Conservation (phyloP, 64 coral and sea anemone genomes). For the Stylophora pistillata region DNA sequence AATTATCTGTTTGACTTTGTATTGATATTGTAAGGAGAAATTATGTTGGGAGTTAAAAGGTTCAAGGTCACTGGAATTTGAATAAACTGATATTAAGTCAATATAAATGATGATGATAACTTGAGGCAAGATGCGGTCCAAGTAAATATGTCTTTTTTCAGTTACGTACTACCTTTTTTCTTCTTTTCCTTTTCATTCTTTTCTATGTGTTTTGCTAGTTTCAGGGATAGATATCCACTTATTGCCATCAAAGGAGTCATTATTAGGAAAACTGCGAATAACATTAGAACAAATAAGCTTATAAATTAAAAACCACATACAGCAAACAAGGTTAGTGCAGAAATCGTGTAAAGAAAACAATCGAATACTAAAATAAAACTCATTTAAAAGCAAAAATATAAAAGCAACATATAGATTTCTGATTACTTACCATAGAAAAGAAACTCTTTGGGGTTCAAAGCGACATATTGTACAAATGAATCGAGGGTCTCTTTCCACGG, state of each 20-base stretch:
- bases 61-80: too few species aligned
- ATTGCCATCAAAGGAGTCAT: conserved; percentile 92
- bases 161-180: conserved; percentile 26
- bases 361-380: conserved; percentile 2
- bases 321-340: too few species aligned
- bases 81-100: too few species aligned
- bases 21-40: too few species aligned
- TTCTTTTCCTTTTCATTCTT: conserved; percentile 86
- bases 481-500: conserved; percentile 64
- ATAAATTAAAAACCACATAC: too few species aligned
- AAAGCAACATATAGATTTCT: background rate
- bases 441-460: conserved; percentile 88
- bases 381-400: background rate
- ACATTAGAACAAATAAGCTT: too few species aligned
- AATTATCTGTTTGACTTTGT: too few species aligned
- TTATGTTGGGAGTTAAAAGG: too few species aligned
- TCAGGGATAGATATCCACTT: conserved; percentile 76
- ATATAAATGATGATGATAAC: too few species aligned
- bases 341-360: background rate
- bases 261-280: conserved; percentile 69
- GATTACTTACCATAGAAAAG: conserved; percentile 76
- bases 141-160: too few species aligned
- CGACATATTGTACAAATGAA: conserved; percentile 78
- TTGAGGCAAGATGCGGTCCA: too few species aligned
- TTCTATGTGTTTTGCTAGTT: conserved; percentile 88